These are phyloP conservation scores for Drosophila watanabei DNA, from an alignment of 1,140 invertebrate genomes.

Conservation along the genomic window DNA sequence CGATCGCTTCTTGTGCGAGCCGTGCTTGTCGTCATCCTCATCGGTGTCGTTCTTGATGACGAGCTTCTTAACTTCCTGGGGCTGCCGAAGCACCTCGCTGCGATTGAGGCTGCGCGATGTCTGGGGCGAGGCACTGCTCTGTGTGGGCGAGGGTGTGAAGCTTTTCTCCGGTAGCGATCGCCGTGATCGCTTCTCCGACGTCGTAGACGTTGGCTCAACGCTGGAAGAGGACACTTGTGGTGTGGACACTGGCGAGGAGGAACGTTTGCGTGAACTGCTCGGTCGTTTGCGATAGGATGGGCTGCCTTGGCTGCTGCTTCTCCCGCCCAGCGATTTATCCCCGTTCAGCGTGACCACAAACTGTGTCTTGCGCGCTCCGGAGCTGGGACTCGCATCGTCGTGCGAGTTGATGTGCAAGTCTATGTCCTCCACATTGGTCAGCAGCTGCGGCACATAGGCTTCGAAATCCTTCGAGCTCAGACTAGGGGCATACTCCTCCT, in stretches of 20 bases:
- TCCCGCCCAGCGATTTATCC: slow-evolving; percentile 37
- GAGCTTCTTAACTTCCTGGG: slow-evolving; percentile 81
- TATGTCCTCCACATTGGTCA: slow-evolving; percentile 41
- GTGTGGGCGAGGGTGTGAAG: slow-evolving; percentile 61
- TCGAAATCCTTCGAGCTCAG: slow-evolving; percentile 29
- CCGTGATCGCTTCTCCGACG: slow-evolving; percentile 42
- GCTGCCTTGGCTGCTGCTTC: slow-evolving; percentile 4
- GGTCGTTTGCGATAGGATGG: slow-evolving; percentile 44
- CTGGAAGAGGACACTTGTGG: slow-evolving; percentile 75
- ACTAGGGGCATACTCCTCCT: slow-evolving; percentile 71
- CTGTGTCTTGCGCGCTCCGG: slow-evolving; percentile 81
- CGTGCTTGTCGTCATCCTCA: slow-evolving; percentile 63
- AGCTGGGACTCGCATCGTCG: slow-evolving; percentile 39
- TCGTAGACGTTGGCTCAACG: slow-evolving; percentile 64
- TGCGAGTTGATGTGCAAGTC: slow-evolving; percentile 60
- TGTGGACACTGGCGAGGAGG: slow-evolving; percentile 43
- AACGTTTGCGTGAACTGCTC: slow-evolving; percentile 37
- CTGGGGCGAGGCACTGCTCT: slow-evolving; percentile 66
- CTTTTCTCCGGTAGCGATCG: slow-evolving; percentile 55
- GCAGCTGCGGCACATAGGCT: slow-evolving; percentile 62
- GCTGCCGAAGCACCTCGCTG: slow-evolving; percentile 70
- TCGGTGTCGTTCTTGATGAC: slow-evolving; percentile 81
- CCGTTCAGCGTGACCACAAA: slow-evolving; percentile 90
- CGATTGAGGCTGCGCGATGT: slow-evolving; percentile 66
- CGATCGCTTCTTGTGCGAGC: slow-evolving; percentile 42